Evolutionary conservation across 2,888 invertebrate genomes (phyloP).

Genomic region (Pollenia amentaria): DNA sequence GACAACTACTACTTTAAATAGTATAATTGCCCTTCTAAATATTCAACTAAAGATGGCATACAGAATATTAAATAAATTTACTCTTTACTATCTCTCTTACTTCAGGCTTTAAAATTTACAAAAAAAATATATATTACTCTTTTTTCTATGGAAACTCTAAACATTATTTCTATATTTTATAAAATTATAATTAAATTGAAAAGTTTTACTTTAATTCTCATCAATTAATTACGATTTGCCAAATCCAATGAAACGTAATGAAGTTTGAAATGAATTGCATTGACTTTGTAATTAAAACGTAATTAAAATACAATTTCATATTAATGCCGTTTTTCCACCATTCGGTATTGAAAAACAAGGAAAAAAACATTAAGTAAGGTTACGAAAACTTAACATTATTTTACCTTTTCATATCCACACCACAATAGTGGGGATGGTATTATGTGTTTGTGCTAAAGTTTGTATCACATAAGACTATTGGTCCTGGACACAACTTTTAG

Average conservation of each 20-base stretch:
- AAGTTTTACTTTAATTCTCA: conserved; percentile 45
- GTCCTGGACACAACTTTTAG: too few relatives aligned
- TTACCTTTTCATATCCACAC: not conserved
- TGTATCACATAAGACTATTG: too few relatives aligned
- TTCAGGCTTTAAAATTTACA: too few relatives aligned
- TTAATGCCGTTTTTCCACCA: conserved; percentile 61
- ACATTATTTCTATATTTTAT: not conserved
- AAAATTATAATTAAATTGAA: conserved; percentile 49
- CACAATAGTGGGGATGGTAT: not conserved
- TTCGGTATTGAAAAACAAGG: not conserved
- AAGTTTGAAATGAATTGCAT: conserved; percentile 70
- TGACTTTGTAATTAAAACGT: conserved; percentile 71
- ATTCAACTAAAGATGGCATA: not conserved
- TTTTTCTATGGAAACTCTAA: not conserved
- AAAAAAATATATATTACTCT: too few relatives aligned
- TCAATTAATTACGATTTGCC: conserved; percentile 72
- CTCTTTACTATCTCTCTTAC: not conserved
- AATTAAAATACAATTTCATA: conserved; percentile 70
- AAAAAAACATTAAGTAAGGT: conserved; percentile 28
- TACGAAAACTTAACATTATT: conserved; percentile 40
- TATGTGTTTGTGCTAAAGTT: not conserved
- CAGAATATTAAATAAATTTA: not conserved
- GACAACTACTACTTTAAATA: too few relatives aligned
- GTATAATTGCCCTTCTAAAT: not conserved
- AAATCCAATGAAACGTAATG: conserved; percentile 71